Conservation (phyloP, 1,140 invertebrate genomes). For the Scaptomyza pallida region DNA sequence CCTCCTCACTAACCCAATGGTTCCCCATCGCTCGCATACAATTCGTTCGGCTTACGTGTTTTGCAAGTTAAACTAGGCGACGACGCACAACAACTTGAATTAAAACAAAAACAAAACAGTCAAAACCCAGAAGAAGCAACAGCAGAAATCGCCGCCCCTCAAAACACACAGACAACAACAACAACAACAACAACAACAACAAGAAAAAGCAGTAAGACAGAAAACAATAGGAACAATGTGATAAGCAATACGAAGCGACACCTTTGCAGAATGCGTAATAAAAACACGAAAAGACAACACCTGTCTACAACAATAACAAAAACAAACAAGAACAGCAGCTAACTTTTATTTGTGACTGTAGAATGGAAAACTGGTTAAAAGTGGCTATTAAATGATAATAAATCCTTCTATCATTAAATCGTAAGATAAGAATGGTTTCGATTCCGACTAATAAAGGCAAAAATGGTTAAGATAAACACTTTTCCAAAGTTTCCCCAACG, state of each 20-base stretch:
- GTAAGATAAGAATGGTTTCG: too few relatives aligned
- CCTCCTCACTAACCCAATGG: conserved; percentile 4
- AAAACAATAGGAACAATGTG: conserved; percentile 17
- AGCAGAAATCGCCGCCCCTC: not conserved
- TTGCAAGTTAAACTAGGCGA: conserved; percentile 67
- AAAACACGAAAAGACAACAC: conserved; percentile 23
- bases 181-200: too few relatives aligned
- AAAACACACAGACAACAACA: conserved; percentile 4
- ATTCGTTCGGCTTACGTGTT: conserved; percentile 61
- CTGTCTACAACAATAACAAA: conserved; percentile 7
- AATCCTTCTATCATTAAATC: too few relatives aligned
- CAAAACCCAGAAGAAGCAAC: conserved; percentile 49
- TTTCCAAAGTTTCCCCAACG: too few relatives aligned
- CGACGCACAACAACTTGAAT: conserved; percentile 41
- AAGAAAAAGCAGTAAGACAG: conserved; percentile 11
- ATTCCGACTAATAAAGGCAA: too few relatives aligned
- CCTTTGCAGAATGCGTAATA: conserved; percentile 34
- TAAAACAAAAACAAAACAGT: conserved; percentile 73
- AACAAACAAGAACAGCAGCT: conserved; percentile 5
- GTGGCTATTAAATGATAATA: too few relatives aligned
- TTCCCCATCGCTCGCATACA: not conserved
- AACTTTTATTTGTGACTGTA: too few relatives aligned
- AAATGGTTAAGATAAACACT: too few relatives aligned
- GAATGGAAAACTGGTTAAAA: too few relatives aligned
- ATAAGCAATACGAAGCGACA: conserved; percentile 11